Evolutionary conservation across 2,888 invertebrate genomes (phyloP).

Genomic region (Rhimphoctona megacephalus): DNA sequence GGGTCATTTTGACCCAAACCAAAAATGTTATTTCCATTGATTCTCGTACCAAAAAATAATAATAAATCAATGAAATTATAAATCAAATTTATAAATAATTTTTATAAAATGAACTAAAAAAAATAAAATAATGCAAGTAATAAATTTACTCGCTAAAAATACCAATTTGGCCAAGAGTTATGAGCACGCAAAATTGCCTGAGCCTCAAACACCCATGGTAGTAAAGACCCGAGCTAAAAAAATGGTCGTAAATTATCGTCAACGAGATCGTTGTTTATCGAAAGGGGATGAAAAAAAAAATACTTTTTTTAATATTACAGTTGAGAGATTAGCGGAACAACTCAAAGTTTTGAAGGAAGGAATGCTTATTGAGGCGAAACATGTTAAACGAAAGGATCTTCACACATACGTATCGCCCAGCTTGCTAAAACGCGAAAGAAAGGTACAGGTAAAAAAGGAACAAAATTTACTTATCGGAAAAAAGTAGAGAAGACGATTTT

Average conservation of each 20-base stretch:
- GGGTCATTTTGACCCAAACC: neutral
- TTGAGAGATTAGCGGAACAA: constrained; percentile 88
- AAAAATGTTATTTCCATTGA: neutral
- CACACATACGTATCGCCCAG: constrained; percentile 90
- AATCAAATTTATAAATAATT: too few species aligned
- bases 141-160: too few species aligned
- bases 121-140: too few species aligned
- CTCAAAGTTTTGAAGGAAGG: constrained; percentile 89
- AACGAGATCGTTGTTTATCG: neutral
- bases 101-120: too few species aligned
- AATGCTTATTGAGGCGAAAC: constrained; percentile 93
- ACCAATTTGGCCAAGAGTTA: too few species aligned
- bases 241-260: neutral
- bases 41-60: too few species aligned
- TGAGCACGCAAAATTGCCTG: neutral
- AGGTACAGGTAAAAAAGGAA: constrained; percentile 81
- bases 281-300: neutral
- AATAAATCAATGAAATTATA: too few species aligned
- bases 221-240: neutral
- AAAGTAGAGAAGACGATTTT: neutral
- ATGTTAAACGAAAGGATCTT: constrained; percentile 93
- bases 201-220: neutral
- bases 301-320: constrained; percentile 79
- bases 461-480: neutral
- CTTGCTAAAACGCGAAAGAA: constrained; percentile 90